Evolutionary conservation across 2,113 vertebrate genomes (phyloP).

Genomic region (Patagioenas fasciata): DNA sequence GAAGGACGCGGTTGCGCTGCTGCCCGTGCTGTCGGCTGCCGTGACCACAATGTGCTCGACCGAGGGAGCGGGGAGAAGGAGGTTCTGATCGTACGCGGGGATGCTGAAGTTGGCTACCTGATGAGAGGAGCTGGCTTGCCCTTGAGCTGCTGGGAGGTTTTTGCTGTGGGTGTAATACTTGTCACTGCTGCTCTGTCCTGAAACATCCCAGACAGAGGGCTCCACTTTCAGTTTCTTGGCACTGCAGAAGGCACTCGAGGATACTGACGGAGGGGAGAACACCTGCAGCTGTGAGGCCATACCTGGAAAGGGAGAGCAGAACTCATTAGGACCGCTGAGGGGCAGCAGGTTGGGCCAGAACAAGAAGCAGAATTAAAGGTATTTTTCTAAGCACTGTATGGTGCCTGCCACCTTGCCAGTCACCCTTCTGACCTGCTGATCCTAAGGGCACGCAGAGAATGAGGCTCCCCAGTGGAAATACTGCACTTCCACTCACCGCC

Average conservation of each 20-base stretch:
- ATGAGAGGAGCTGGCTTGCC: constrained; percentile 83
- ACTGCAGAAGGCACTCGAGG: constrained; percentile 95
- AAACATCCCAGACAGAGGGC: constrained; percentile 90
- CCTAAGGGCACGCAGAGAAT: fast-evolving
- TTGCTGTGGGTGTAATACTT: constrained; percentile 89
- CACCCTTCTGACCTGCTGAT: neutral
- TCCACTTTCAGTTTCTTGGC: constrained; percentile 98
- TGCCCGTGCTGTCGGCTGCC: constrained; percentile 92
- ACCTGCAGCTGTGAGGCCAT: constrained; percentile 98
- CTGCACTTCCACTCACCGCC: fast-evolving
- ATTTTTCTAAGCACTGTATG: neutral
- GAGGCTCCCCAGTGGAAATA: fast-evolving
- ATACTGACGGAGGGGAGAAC: constrained; percentile 95
- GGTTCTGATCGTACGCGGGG: constrained; percentile 85
- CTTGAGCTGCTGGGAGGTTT: constrained; percentile 83
- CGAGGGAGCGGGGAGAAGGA: constrained; percentile 78
- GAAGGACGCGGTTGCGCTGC: constrained; percentile 82
- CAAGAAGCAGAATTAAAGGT: fast-evolving
- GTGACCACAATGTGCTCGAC: constrained; percentile 92
- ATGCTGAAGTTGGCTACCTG: constrained; percentile 89
- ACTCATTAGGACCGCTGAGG: neutral
- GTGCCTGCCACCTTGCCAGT: neutral
- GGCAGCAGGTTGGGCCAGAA: fast-evolving
- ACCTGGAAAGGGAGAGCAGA: constrained; percentile 65
- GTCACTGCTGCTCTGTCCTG: constrained; percentile 86